Base-by-base conservation (phyloP, 2,797 vertebrate species). In the Cyprinodon diabolis region DNA sequence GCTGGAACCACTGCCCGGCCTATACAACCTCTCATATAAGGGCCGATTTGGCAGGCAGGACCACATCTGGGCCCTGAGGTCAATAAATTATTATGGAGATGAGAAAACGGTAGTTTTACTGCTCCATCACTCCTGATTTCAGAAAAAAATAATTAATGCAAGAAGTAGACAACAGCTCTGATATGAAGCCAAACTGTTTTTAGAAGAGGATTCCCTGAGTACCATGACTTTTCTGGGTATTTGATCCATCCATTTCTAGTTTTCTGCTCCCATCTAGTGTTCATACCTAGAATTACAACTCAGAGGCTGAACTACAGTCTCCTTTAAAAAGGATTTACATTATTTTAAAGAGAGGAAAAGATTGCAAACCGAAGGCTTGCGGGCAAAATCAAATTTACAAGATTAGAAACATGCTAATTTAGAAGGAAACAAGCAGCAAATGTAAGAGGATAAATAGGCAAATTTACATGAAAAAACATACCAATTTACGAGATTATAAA, bases 191-290 rank as follows among this genome's bases (percentile, higher is more conserved):
- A n/a, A 6, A 12, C 40, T 23, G 37, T 13, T 63, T 76, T 63
- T 51, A 30, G 25, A 71, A 40, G 48, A 56, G 15, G n/a, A 69
- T 72, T 15, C 52, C 4, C 25, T 2, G 11, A 65, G 37, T 25
- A 54, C 23, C 17, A 1, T n/a, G 54, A 78, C 48, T 58, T 21
- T 1, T n/a, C 47, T 52, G 17, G n/a, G 14, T 7, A n/a, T 15
- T 35, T 17, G 52, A 1, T 40, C 47, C 3, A 1, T 1, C 3
- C 7, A 77, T 60, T 69, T 2, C 37, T 51, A 43, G 80, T 71
- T 65, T 81, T 6, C 37, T 86, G 68, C 75, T 83, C 80, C 89
- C 92, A 92, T 80, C 93, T 93, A 81, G 80, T 87, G 92, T 23
- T 68, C 25, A 47, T 0, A 7, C 0, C 13, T n/a, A 40, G 74